A percentile compares a stretch with the other conserved stretches of the same genome.
Conservation (phyloP, 2,113 vertebrate species). For the Regulus satrapa region DNA sequence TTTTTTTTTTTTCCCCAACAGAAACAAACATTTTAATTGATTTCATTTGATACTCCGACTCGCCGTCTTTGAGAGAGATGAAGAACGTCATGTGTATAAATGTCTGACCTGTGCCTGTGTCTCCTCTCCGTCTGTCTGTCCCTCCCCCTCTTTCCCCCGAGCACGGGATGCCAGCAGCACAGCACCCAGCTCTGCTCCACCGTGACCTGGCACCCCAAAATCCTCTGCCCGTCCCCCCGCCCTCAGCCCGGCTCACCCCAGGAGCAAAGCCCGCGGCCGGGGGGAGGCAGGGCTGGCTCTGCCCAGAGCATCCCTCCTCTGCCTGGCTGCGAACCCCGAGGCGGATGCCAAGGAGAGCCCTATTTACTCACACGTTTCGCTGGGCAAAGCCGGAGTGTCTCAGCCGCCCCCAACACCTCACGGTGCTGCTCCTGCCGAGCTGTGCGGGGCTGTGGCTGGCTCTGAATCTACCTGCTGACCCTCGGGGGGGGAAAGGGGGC, state of each 20-base stretch:
- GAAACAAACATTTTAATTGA: background rate
- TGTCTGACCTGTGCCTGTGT: background rate
- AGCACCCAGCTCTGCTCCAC: background rate
- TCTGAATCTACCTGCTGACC: background rate
- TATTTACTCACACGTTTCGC: background rate
- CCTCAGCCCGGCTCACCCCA: no score
- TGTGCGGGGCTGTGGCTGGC: background rate
- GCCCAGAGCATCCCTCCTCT: background rate
- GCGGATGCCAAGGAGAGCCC: background rate
- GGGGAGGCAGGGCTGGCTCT: background rate
- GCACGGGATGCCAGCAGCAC: background rate
- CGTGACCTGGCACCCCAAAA: background rate
- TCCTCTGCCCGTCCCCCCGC: accelerated
- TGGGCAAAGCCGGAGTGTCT: background rate
- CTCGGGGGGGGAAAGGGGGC: background rate
- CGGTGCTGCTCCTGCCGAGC: background rate
- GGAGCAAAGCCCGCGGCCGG: background rate
- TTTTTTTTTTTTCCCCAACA: no score
- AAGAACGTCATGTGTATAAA: background rate
- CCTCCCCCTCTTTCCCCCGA: background rate
- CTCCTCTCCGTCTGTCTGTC: background rate
- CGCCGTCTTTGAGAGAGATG: background rate
- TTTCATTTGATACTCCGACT: background rate
- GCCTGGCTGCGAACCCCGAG: background rate
- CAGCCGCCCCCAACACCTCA: background rate